Evolutionary conservation across 2,888 invertebrate species (phyloP).

Genomic region (Crematogaster levior): DNA sequence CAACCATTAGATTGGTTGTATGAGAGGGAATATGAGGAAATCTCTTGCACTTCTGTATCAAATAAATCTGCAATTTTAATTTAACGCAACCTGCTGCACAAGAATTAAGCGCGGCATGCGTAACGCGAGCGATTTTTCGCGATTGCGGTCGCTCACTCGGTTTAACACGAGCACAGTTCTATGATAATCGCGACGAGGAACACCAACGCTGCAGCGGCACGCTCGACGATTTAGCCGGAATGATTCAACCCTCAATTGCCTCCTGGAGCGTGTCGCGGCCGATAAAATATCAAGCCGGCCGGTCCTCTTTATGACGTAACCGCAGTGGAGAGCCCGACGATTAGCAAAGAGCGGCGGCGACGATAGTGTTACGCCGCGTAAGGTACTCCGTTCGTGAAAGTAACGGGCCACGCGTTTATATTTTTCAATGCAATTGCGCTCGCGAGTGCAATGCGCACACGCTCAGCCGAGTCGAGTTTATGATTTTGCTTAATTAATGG

Average conservation of each 20-base stretch:
- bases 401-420: conserved; percentile 69
- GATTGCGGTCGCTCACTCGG: conserved; percentile 11
- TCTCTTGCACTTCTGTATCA: background rate
- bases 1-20: background rate
- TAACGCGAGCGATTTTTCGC: conserved; percentile 28
- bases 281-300: conserved; percentile 30
- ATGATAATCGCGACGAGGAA: conserved; percentile 12
- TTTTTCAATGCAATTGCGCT: conserved; percentile 69
- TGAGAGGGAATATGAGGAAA: background rate
- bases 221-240: conserved; percentile 27
- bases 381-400: conserved; percentile 68
- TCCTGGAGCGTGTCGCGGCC: conserved; percentile 33
- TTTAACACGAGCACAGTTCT: background rate
- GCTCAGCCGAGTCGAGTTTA: conserved; percentile 70
- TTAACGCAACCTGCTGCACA: background rate
- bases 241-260: conserved; percentile 40
- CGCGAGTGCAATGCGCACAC: conserved; percentile 13
- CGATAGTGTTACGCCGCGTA: conserved; percentile 3
- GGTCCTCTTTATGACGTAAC: conserved; percentile 51
- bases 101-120: conserved; percentile 11
- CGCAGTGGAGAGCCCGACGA: conserved; percentile 43
- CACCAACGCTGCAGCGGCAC: conserved; percentile 18
- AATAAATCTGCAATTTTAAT: conserved; percentile 42
- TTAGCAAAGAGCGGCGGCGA: conserved; percentile 36
- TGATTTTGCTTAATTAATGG: conserved; percentile 81